These are phyloP conservation scores for Synchiropus splendidus DNA, from an alignment of 2,113 vertebrate species.

Conservation along the genomic window DNA sequence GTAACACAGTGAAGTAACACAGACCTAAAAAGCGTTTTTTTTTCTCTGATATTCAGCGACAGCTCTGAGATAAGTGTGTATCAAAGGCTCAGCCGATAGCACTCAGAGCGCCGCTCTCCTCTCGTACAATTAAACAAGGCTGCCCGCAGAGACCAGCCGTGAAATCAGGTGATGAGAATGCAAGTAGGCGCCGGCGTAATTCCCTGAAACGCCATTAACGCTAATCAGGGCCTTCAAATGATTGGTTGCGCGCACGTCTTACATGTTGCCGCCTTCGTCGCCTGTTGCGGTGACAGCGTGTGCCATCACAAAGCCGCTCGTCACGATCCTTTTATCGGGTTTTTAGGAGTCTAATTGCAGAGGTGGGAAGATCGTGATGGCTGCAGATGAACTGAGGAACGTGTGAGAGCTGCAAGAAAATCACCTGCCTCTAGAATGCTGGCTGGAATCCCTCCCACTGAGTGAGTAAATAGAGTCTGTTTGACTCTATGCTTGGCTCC, in stretches of 20 bases:
- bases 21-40: neutral
- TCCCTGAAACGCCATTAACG: slow-evolving; percentile 44
- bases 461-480: too few species aligned
- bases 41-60: neutral
- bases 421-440: too few species aligned
- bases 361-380: slow-evolving; percentile 1
- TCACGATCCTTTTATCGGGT: slow-evolving; percentile 1
- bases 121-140: slow-evolving; percentile 41
- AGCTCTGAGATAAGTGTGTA: slow-evolving; percentile 52
- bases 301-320: neutral
- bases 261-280: slow-evolving; percentile 8
- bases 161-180: slow-evolving; percentile 55
- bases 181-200: slow-evolving; percentile 38
- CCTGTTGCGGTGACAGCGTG: too few species aligned
- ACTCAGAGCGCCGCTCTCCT: slow-evolving; percentile 25
- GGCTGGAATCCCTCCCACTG: too few species aligned
- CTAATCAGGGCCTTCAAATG: slow-evolving; percentile 42
- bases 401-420: too few species aligned
- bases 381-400: neutral
- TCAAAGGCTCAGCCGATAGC: slow-evolving; percentile 52
- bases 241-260: slow-evolving; percentile 21
- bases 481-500: too few species aligned
- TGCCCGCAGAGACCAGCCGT: slow-evolving; percentile 44
- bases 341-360: slow-evolving; percentile 6
- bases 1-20: too few species aligned